Percentiles rank a stretch among this genome's conserved stretches.
phyloP scores from a whole-genome alignment of 2,113 vertebrate species.

The Prinia subflava region DNA sequence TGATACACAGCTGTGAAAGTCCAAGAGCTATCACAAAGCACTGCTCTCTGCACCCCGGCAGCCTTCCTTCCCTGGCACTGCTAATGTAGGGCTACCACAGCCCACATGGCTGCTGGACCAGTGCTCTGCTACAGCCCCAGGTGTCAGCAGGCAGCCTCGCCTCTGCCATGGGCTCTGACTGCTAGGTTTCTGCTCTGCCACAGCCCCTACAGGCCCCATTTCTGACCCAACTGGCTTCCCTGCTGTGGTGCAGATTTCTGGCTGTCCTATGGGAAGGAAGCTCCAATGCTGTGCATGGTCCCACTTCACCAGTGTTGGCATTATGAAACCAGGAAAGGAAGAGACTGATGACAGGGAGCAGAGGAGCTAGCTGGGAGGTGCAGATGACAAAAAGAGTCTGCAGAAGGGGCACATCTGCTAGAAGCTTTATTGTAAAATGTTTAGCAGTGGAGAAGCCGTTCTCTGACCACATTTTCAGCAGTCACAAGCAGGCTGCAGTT shows the following conservation, averaged over 20 bases:
- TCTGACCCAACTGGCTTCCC: neutral
- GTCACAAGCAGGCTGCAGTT: rapidly evolving
- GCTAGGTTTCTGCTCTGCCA: neutral
- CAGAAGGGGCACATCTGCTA: neutral
- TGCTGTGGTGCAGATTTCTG: rapidly evolving
- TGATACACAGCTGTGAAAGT: neutral
- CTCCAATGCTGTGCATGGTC: neutral
- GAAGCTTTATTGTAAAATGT: neutral
- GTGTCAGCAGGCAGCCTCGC: rapidly evolving
- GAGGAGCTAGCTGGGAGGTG: neutral
- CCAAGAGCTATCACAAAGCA: neutral
- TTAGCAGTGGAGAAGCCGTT: neutral
- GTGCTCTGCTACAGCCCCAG: neutral
- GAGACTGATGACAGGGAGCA: neutral
- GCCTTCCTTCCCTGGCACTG: neutral
- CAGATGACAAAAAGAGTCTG: neutral
- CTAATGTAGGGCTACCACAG: rapidly evolving
- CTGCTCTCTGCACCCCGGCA: neutral
- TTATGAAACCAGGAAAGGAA: neutral
- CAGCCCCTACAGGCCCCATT: neutral
- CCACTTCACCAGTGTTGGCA: rapidly evolving
- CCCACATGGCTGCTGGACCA: rapidly evolving
- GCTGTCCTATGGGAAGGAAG: neutral
- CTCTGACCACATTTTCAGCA: neutral
- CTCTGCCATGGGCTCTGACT: neutral